Evolutionary conservation across 2,797 vertebrate species (phyloP), one percentile per base, ranked within the genome.

Genomic region (Gymnocypris eckloni): DNA sequence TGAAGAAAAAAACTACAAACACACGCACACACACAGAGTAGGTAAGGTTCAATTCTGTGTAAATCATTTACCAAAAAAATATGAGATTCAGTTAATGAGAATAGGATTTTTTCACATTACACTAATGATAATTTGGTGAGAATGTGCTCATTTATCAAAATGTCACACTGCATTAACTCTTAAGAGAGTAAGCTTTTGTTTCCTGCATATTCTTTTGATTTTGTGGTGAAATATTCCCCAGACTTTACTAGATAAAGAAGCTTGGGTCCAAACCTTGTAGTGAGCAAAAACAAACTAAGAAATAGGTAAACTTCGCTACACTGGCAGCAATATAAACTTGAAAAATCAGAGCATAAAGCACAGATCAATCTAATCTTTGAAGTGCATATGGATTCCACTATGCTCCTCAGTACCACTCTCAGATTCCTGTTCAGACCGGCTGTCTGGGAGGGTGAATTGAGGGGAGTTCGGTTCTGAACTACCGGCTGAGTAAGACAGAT

Each of bases 381-480:
- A 67, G 18, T 75, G 43, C 45, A 83, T 66, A 81, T 52, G 20
- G 59, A 43, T 39, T 64, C 25, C 56, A 16, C 37, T 45, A 10
- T 67, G 48, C 54, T 78, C 54, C 16, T 59, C 33, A 43, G 37
- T 52, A 59, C 39, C 18, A 59, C 81, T 69, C 84, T 71, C 54
- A 84, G 48, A 84, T 82, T 86, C 54, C 66, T 59, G 54, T 56
- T 86, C 78, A 81, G 69, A 72, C 61, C 72, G 67, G 43, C 71
- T 72, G 67, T 73, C 81, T 37, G 39, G n/a, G 25, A 33, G 56
- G 80, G 61, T 79, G 79, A 86, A 84, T 79, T 80, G 85, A 79
- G 81, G 69, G 50, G 28, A 73, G 75, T 89, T 86, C 86, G 78
- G 76, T 89, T 86, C 69, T 79, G 86, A 89, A 88, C 56, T 59